Evolutionary conservation across 2,113 vertebrate genomes (phyloP).

Genomic region (Calypte anna): DNA sequence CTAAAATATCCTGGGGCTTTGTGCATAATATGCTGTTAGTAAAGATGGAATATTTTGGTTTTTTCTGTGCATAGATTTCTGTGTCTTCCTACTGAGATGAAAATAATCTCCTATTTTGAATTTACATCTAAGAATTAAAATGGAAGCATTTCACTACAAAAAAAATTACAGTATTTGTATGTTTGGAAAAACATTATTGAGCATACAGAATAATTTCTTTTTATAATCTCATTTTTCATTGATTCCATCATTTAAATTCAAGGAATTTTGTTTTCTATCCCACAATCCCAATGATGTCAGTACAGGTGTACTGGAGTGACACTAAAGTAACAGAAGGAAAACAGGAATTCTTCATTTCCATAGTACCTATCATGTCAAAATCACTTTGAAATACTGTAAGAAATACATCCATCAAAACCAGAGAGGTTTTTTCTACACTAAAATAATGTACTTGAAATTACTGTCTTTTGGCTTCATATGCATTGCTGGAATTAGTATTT

Average conservation of each 20-base stretch:
- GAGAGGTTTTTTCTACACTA: neutral
- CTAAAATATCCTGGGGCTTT: neutral
- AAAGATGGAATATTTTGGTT: neutral
- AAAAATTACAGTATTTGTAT: neutral
- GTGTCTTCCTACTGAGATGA: neutral
- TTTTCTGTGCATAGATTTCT: neutral
- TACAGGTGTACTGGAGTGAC: neutral
- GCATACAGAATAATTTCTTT: neutral
- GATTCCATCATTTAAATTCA: neutral
- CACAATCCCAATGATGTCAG: neutral
- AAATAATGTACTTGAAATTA: neutral
- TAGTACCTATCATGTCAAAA: neutral
- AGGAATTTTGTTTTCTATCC: neutral
- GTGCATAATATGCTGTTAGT: neutral
- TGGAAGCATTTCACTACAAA: neutral
- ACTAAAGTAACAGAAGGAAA: neutral
- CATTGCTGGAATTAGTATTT: neutral
- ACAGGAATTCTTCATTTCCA: neutral
- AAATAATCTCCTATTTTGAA: neutral
- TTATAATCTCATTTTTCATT: neutral
- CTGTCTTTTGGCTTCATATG: neutral
- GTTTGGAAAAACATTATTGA: neutral
- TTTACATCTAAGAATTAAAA: neutral
- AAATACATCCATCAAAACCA: neutral
- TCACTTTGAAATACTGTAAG: neutral